Evolutionary conservation across 2,113 vertebrate genomes (phyloP).

Genomic region (Pyxicephalus adspersus): DNA sequence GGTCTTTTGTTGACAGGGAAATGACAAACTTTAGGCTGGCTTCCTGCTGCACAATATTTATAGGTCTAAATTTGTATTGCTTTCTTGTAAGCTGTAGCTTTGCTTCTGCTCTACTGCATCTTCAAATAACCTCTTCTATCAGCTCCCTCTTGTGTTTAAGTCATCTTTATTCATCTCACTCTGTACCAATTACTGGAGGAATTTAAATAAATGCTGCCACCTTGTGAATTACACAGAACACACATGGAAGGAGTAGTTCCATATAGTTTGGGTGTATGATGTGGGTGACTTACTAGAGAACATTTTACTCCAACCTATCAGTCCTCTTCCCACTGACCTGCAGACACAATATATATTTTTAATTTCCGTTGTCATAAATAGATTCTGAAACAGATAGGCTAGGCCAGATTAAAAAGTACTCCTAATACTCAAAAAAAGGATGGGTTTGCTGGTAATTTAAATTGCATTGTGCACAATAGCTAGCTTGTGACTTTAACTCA

Average conservation of each 20-base stretch:
- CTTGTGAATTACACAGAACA: background rate
- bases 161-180: background rate
- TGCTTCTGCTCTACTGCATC: background rate
- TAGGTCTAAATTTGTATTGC: constrained; percentile 3
- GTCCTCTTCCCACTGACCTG: no score
- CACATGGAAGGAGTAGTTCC: background rate
- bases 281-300: no score
- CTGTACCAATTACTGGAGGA: background rate
- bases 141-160: constrained; percentile 13
- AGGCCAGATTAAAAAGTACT: no score
- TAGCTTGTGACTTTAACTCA: no score
- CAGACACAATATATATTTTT: no score
- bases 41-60: background rate
- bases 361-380: no score
- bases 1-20: background rate
- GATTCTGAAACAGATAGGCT: no score
- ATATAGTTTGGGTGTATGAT: no score
- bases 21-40: background rate
- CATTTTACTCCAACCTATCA: no score
- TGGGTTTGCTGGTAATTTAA: no score
- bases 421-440: no score
- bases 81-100: background rate
- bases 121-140: background rate
- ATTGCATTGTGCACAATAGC: no score
- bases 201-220: constrained; percentile 23